Conservation (phyloP, 1,140 invertebrate species). For the Pteromalus puparum region DNA sequence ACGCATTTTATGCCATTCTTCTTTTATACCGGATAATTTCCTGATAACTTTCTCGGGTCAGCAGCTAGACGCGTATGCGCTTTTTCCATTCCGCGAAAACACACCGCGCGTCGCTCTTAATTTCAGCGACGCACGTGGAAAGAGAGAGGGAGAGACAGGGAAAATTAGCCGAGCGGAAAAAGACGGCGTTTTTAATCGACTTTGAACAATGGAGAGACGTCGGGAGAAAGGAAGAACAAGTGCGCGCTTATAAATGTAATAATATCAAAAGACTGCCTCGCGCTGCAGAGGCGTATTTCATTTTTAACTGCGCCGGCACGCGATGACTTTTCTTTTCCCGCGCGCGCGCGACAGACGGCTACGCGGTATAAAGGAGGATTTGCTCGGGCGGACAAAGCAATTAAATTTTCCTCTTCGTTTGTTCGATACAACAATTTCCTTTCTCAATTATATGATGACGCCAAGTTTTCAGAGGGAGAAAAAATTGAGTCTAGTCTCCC, state of each 20-base stretch:
- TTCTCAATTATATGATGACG: too few relatives aligned
- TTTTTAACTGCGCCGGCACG: slow-evolving; percentile 13
- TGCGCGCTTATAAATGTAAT: slow-evolving; percentile 29
- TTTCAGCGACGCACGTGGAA: neutral
- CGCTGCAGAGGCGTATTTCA: slow-evolving; percentile 26
- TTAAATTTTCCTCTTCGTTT: neutral
- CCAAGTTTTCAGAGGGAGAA: neutral
- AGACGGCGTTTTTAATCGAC: slow-evolving; percentile 25
- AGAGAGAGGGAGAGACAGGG: neutral
- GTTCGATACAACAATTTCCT: too few relatives aligned
- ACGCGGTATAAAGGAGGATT: neutral
- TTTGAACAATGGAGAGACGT: slow-evolving; percentile 14
- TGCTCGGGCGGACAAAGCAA: neutral
- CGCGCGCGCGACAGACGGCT: neutral
- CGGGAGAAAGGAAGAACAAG: neutral
- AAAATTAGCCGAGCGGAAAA: neutral
- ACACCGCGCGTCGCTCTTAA: neutral
- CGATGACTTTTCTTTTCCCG: neutral
- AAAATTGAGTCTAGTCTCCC: neutral
- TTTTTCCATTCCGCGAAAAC: neutral
- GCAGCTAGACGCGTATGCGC: too few relatives aligned
- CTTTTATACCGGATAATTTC: neutral
- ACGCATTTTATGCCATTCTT: slow-evolving; percentile 42
- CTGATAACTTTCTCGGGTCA: too few relatives aligned
- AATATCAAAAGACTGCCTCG: slow-evolving; percentile 17